Conservation (phyloP, 2,797 vertebrate species). For the Apogon talboti region DNA sequence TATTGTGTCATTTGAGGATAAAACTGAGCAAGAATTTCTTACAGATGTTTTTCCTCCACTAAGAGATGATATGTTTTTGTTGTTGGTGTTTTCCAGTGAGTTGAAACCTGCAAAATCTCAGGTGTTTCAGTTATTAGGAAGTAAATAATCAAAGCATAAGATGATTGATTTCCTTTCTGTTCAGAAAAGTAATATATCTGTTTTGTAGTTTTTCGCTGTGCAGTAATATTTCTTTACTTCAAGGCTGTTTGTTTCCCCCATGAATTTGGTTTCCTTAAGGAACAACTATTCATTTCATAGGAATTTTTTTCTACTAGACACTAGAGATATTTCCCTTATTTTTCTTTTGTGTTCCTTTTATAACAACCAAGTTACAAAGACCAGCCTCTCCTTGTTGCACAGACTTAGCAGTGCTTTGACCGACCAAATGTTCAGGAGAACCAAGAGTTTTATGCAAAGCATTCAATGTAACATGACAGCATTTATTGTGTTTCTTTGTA, state of each 20-base stretch:
- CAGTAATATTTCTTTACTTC: slow-evolving; percentile 8
- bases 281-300: slow-evolving; percentile 7
- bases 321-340: slow-evolving; percentile 5
- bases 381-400: slow-evolving; percentile 26
- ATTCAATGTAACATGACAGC: neutral
- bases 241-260: neutral
- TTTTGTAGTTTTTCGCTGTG: slow-evolving; percentile 1
- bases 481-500: slow-evolving; percentile 4
- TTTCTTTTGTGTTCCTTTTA: slow-evolving; percentile 4
- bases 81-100: neutral
- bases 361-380: slow-evolving; percentile 16
- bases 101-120: neutral
- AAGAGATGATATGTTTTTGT: no score
- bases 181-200: neutral
- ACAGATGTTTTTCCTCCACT: no score
- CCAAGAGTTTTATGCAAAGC: neutral
- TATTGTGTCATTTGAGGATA: no score
- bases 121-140: neutral
- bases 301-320: slow-evolving; percentile 1
- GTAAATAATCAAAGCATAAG: neutral
- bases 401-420: slow-evolving; percentile 21
- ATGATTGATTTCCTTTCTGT: slow-evolving; percentile 6
- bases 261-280: slow-evolving; percentile 21
- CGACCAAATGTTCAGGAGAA: neutral
- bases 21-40: no score